Evolutionary conservation across 2,797 vertebrate species (phyloP).

Genomic region (Kryptolebias ocellatus): DNA sequence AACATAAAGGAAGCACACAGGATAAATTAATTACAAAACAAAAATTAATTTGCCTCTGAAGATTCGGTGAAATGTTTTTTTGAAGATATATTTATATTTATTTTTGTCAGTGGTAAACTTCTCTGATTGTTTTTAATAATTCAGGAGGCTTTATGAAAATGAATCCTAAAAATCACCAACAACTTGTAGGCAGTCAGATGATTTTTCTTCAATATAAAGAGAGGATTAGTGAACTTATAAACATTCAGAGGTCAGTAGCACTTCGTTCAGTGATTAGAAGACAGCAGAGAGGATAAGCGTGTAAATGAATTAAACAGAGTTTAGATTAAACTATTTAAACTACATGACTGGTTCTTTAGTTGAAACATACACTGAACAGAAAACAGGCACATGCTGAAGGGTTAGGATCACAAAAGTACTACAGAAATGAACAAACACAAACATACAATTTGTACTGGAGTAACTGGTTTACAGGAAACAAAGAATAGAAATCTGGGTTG

Average conservation of each 20-base stretch:
- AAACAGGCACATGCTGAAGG: neutral
- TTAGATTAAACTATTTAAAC: neutral
- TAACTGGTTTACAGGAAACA: no score
- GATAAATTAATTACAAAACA: slow-evolving; percentile 60
- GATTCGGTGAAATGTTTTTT: slow-evolving; percentile 66
- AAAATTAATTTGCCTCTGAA: slow-evolving; percentile 77
- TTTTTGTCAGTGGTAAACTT: slow-evolving; percentile 57
- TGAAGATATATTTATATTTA: slow-evolving; percentile 57
- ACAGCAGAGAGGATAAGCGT: no score
- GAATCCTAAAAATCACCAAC: slow-evolving; percentile 5
- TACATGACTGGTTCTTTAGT: neutral
- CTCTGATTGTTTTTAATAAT: slow-evolving; percentile 65
- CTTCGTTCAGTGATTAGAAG: no score
- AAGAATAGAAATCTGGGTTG: neutral
- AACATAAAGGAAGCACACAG: slow-evolving; percentile 46
- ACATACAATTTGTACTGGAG: neutral
- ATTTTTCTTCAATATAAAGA: neutral
- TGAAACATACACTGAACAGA: neutral
- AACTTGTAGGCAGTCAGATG: no score
- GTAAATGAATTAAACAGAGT: neutral
- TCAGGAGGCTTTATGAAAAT: slow-evolving; percentile 43
- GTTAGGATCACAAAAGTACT: no score
- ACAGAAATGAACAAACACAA: neutral
- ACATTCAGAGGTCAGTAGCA: no score
- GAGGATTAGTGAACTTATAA: no score